phyloP scores from a whole-genome alignment of 1,140 invertebrate genomes.

The Cotesia glomerata region DNA sequence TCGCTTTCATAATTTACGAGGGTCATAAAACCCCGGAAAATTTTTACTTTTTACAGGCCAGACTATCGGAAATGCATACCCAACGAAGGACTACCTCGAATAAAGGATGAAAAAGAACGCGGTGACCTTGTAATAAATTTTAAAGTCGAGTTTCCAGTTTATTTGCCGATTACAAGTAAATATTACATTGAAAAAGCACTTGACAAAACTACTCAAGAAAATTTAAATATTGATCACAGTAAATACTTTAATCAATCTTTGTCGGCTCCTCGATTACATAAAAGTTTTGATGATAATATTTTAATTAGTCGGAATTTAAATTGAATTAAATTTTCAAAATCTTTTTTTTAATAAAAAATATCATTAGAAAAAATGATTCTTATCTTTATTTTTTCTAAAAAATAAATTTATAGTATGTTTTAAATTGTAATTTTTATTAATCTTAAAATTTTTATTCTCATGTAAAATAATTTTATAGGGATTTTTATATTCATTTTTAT shows the following conservation, averaged over 20 bases:
- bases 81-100: conserved; percentile 70
- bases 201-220: conserved; percentile 41
- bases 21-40: conserved; percentile 6
- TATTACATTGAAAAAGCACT: conserved; percentile 61
- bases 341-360: no score
- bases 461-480: no score
- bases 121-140: conserved; percentile 67
- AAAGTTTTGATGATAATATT: conserved; percentile 41
- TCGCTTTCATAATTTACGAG: neutral
- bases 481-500: no score
- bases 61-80: conserved; percentile 68
- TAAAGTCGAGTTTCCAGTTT: conserved; percentile 65
- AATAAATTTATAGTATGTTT: no score
- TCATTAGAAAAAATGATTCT: no score
- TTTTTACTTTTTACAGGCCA: conserved; percentile 55
- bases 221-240: neutral
- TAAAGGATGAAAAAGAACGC: conserved; percentile 58
- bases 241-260: neutral
- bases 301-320: conserved; percentile 28
- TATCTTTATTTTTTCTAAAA: no score
- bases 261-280: conserved; percentile 47
- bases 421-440: no score
- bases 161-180: conserved; percentile 61
- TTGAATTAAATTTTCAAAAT: neutral
- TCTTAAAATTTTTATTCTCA: no score